Conservation (phyloP, 2,888 invertebrate species). For the Caenorhabditis angaria region DNA sequence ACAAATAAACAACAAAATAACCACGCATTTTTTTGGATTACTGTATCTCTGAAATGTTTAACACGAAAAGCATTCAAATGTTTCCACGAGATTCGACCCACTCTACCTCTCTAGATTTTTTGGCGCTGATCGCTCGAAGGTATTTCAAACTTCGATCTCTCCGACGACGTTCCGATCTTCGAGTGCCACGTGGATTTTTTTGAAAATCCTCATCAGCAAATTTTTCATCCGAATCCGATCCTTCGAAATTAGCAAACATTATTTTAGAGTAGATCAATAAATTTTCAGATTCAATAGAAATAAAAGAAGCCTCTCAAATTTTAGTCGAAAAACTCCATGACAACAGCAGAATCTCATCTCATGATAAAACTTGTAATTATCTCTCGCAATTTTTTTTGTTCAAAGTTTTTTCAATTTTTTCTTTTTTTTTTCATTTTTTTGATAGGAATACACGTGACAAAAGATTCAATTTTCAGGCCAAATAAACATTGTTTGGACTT, state of each 20-base stretch:
- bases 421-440: slow-evolving; percentile 3
- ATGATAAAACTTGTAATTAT: neutral
- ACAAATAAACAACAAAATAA: too few relatives aligned
- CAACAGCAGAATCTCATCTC: neutral
- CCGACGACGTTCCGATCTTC: neutral
- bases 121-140: slow-evolving; percentile 5
- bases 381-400: neutral
- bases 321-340: slow-evolving; percentile 1
- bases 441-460: too few relatives aligned
- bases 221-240: neutral
- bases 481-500: too few relatives aligned
- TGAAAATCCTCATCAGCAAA: neutral
- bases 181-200: too few relatives aligned
- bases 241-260: slow-evolving; percentile 5
- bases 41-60: too few relatives aligned
- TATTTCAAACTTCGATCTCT: slow-evolving; percentile 3
- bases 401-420: neutral
- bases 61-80: too few relatives aligned
- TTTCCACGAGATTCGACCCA: too few relatives aligned
- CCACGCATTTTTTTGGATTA: too few relatives aligned
- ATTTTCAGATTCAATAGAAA: neutral
- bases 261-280: neutral
- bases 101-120: neutral
- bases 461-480: too few relatives aligned
- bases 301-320: neutral